These are phyloP conservation scores for Cladorhizidae sp. DNA, from an alignment of 37 sponge, comb jelly and placozoan species.

Conservation along the genomic window DNA sequence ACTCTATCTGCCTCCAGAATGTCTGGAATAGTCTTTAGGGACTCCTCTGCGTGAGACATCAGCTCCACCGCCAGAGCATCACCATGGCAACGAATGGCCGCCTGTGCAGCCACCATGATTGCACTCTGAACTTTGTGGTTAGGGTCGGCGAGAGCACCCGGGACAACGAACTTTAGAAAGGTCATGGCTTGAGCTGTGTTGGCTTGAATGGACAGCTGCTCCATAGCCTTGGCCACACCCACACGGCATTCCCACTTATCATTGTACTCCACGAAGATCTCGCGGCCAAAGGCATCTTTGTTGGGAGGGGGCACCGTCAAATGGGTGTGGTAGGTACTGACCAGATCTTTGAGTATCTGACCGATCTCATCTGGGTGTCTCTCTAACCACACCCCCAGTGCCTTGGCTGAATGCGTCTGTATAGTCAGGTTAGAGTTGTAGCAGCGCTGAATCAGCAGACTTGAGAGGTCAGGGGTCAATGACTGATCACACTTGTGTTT, in stretches of 20 bases:
- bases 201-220: conserved; percentile 33
- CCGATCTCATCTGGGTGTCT: background rate
- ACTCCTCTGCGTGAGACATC: conserved; percentile 86
- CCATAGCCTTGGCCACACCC: conserved; percentile 87
- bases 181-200: background rate
- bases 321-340: conserved; percentile 36
- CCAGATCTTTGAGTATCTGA: conserved; percentile 25
- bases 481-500: conserved; percentile 6
- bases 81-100: conserved; percentile 79
- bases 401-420: conserved; percentile 45
- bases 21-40: conserved; percentile 44
- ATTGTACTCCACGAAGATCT: conserved; percentile 5
- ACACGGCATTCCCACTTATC: conserved; percentile 85
- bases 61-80: conserved; percentile 68
- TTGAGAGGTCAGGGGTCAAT: conserved; percentile 26
- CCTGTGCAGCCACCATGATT: conserved; percentile 74
- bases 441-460: conserved; percentile 30
- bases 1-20: conserved; percentile 69
- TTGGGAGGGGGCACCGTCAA: conserved; percentile 34
- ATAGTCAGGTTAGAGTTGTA: conserved; percentile 16
- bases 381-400: conserved; percentile 54
- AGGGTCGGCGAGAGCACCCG: conserved; percentile 70
- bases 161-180: conserved; percentile 75
- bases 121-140: conserved; percentile 54
- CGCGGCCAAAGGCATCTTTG: conserved; percentile 59